Conservation (phyloP, 2,888 invertebrate species). For the Drosophila niveifrons region DNA sequence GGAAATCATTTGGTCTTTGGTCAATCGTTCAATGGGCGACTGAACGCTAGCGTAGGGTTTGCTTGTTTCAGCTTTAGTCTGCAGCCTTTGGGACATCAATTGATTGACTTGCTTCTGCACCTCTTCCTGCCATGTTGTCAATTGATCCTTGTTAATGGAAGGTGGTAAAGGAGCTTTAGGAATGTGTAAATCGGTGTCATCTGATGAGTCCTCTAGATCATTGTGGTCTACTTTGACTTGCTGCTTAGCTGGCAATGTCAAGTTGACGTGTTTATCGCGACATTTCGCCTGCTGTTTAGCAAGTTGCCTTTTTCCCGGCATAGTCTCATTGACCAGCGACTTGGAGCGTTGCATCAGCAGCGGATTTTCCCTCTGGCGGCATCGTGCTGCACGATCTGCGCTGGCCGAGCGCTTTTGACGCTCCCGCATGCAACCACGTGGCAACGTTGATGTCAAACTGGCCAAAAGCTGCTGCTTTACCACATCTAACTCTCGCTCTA, state of each 20-base stretch:
- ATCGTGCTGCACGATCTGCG: constrained; percentile 1
- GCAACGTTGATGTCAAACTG: background rate
- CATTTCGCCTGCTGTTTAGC: background rate
- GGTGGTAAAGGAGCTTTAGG: background rate
- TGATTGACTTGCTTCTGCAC: constrained; percentile 10
- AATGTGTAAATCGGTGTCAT: no score
- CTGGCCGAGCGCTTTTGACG: constrained; percentile 16
- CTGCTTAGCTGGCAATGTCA: background rate
- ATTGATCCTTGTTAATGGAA: background rate
- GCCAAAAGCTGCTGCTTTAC: constrained; percentile 10
- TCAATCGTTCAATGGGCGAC: background rate
- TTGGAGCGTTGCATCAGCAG: constrained; percentile 19
- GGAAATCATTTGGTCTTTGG: background rate
- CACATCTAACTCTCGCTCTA: background rate
- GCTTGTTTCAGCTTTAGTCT: background rate
- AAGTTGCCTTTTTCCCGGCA: background rate
- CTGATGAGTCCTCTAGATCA: background rate
- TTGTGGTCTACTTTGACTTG: background rate
- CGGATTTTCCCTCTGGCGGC: background rate
- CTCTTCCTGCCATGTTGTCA: constrained; percentile 22
- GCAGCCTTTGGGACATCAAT: background rate
- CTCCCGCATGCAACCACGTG: background rate
- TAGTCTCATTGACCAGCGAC: constrained; percentile 24
- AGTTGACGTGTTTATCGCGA: background rate
- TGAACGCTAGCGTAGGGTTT: background rate